Conservation (phyloP, 2,797 vertebrate genomes). For the Ataeniobius toweri region DNA sequence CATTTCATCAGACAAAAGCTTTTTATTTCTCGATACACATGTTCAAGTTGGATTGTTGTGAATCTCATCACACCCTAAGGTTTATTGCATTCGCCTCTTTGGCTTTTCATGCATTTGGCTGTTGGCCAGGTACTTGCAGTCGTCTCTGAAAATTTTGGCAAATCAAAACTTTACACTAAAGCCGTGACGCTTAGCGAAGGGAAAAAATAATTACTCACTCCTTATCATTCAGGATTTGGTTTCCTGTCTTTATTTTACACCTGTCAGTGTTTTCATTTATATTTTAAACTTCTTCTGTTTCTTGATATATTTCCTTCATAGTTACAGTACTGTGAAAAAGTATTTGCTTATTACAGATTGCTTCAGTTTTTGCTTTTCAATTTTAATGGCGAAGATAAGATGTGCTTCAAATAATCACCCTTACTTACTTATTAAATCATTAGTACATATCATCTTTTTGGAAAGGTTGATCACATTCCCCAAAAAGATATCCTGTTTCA, state of each 20-base stretch:
- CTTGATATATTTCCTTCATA: not conserved
- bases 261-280: not conserved
- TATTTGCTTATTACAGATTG: not conserved
- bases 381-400: not conserved
- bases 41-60: slow-evolving; percentile 68
- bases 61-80: slow-evolving; percentile 66
- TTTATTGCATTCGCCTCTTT: slow-evolving; percentile 66
- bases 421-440: too few relatives aligned
- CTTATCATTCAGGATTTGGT: not conserved
- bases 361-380: not conserved
- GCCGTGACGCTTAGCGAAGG: slow-evolving; percentile 1
- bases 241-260: not conserved
- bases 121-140: slow-evolving; percentile 31
- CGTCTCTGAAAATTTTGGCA: slow-evolving; percentile 33
- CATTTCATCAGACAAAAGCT: slow-evolving; percentile 70
- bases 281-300: not conserved
- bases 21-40: slow-evolving; percentile 48
- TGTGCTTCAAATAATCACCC: too few relatives aligned
- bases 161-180: slow-evolving; percentile 43
- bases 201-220: slow-evolving; percentile 8
- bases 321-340: not conserved
- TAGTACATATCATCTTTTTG: not conserved
- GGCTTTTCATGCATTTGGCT: slow-evolving; percentile 55
- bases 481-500: not conserved
- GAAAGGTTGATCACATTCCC: not conserved